These are phyloP conservation scores for Teinopalpus imperialis DNA, from an alignment of 2,888 invertebrate genomes.

Conservation along the genomic window DNA sequence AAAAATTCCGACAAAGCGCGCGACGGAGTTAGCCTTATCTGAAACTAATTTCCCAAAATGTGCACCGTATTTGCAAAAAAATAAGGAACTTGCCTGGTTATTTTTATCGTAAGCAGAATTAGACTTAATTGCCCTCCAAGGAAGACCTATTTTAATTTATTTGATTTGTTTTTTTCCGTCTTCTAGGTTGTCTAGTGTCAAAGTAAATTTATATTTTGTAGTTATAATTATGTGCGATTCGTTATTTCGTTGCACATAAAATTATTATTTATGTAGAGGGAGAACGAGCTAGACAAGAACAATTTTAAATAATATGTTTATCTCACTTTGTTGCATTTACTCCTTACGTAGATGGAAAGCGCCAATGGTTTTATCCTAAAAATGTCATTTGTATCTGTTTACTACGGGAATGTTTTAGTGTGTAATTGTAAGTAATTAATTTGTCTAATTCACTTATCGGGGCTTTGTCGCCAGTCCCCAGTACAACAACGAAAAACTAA, in stretches of 20 bases:
- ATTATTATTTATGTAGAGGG: too few relatives aligned
- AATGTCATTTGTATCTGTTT: slow-evolving; percentile 7
- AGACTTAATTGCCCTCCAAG: slow-evolving; percentile 3
- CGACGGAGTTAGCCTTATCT: slow-evolving; percentile 51
- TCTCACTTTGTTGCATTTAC: too few relatives aligned
- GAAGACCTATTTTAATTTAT: not conserved
- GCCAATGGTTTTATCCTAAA: slow-evolving; percentile 5
- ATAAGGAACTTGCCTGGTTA: slow-evolving; percentile 30
- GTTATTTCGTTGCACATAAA: too few relatives aligned
- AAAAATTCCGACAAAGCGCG: slow-evolving; percentile 73
- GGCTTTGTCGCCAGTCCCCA: slow-evolving; percentile 8
- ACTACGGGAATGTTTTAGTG: slow-evolving; percentile 13
- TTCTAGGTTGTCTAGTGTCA: too few relatives aligned
- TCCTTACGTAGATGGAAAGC: too few relatives aligned
- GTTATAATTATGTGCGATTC: too few relatives aligned
- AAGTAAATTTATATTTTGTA: too few relatives aligned
- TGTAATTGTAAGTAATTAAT: slow-evolving; percentile 20
- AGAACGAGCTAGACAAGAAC: too few relatives aligned
- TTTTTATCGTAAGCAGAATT: slow-evolving; percentile 2
- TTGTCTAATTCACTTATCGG: slow-evolving; percentile 24
- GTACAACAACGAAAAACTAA: slow-evolving; percentile 18
- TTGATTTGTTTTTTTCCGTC: too few relatives aligned
- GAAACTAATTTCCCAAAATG: slow-evolving; percentile 56
- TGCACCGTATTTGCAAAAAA: slow-evolving; percentile 48
- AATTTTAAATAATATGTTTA: too few relatives aligned